phyloP scores from a whole-genome alignment of 2,113 vertebrate species.

The Hippocampus barbouri region DNA sequence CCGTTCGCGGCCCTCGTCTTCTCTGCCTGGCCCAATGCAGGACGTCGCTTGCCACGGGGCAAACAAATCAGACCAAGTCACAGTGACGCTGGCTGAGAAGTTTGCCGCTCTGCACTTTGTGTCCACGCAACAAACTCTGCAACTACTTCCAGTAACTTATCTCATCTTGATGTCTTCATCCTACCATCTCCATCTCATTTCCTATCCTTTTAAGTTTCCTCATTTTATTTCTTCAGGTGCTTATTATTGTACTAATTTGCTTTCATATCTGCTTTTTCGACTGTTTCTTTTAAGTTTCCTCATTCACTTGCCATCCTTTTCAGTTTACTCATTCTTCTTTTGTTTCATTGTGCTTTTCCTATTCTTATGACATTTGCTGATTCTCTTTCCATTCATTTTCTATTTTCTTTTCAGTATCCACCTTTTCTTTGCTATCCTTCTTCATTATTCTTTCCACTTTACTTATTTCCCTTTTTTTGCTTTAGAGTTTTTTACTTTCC shows the following conservation, averaged over 20 bases:
- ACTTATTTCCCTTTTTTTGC: background rate
- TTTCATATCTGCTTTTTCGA: background rate
- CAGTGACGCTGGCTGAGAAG: slow-evolving; percentile 38
- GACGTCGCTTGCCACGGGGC: slow-evolving; percentile 51
- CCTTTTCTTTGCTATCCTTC: background rate
- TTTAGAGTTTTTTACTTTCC: background rate
- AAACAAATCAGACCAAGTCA: slow-evolving; percentile 55
- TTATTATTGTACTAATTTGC: background rate
- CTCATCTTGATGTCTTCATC: background rate
- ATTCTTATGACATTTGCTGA: background rate
- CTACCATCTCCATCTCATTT: background rate
- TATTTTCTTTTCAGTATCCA: background rate
- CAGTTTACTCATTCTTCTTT: background rate
- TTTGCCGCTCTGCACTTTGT: slow-evolving; percentile 31
- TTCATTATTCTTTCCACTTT: background rate
- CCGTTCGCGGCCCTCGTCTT: slow-evolving; percentile 49
- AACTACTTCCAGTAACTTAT: background rate
- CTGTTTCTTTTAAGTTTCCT: background rate
- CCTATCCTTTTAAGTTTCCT: background rate
- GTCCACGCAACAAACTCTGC: slow-evolving; percentile 5
- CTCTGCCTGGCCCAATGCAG: slow-evolving; percentile 39
- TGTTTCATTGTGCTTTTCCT: background rate
- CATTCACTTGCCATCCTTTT: background rate
- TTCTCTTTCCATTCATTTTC: background rate
- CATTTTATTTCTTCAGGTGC: background rate